Percentiles rank a stretch among this genome's conserved stretches.
Evolutionary conservation across 2,797 vertebrate genomes (phyloP).

Genomic region (Takifugu ocellatus): DNA sequence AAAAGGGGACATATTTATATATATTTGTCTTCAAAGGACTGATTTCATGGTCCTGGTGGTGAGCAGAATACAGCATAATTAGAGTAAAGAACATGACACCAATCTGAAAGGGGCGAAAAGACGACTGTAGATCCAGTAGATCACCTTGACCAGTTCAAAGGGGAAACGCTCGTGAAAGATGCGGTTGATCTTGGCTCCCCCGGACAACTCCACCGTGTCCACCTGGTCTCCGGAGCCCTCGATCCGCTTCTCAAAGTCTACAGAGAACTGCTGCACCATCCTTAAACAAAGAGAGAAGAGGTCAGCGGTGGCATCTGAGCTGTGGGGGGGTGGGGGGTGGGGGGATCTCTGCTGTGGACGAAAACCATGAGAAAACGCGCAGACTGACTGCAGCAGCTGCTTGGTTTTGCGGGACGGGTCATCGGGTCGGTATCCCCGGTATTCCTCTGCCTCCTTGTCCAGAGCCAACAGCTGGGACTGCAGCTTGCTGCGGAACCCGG

Average conservation of each 20-base stretch:
- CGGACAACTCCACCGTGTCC: conserved; percentile 92
- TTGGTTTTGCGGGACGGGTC: conserved; percentile 95
- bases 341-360: too few relatives aligned
- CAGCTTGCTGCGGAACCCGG: conserved; percentile 90
- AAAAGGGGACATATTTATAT: too few relatives aligned
- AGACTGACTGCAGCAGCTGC: conserved; percentile 89
- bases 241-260: conserved; percentile 97
- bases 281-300: conserved; percentile 57
- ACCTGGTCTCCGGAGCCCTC: conserved; percentile 97
- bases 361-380: conserved; percentile 17
- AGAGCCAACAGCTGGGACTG: conserved; percentile 90
- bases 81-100: too few relatives aligned
- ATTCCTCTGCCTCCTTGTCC: conserved; percentile 93
- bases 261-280: conserved; percentile 96
- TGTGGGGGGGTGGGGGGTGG: background rate
- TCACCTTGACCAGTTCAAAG: conserved; percentile 95
- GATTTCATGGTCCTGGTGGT: too few relatives aligned
- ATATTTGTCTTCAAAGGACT: too few relatives aligned
- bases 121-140: too few relatives aligned
- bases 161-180: conserved; percentile 97
- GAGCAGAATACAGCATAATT: too few relatives aligned
- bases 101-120: too few relatives aligned
- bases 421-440: conserved; percentile 90
- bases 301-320: background rate
- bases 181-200: conserved; percentile 96